Evolutionary conservation across 2,113 vertebrate genomes (phyloP).

Genomic region (Phalacrocorax carbo): DNA sequence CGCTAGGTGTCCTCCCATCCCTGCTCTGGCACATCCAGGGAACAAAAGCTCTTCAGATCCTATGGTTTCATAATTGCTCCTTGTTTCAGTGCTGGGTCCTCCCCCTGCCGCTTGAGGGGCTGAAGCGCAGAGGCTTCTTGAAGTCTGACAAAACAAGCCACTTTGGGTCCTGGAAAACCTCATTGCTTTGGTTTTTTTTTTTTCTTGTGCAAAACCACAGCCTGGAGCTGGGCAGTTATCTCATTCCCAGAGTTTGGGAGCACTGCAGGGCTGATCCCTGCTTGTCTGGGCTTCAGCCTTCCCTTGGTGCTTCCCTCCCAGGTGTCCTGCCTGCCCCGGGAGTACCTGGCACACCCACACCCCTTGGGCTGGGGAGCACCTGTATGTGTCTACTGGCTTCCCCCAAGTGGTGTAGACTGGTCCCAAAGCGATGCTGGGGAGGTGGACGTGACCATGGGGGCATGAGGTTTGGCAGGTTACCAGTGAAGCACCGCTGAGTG

Average conservation of each 20-base stretch:
- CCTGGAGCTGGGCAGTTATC: not conserved
- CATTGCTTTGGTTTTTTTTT: not conserved
- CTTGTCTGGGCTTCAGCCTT: not conserved
- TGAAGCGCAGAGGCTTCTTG: not conserved
- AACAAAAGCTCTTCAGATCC: conserved; percentile 59
- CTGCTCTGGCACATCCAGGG: not conserved
- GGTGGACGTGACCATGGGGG: not conserved
- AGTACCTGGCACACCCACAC: not conserved
- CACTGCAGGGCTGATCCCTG: not conserved
- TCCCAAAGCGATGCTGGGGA: not conserved
- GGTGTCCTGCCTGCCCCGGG: not conserved
- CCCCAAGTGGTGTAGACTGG: not conserved
- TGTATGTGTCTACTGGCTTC: not conserved
- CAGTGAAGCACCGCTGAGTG: not conserved
- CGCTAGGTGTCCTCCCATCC: conserved; percentile 56
- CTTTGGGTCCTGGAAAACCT: not conserved
- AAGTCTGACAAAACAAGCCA: not conserved
- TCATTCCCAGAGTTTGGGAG: not conserved
- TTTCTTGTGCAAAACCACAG: not conserved
- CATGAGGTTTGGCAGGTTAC: not conserved
- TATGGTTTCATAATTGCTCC: not conserved
- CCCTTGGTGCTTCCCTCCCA: not conserved
- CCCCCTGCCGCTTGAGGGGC: not conserved
- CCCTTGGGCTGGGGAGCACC: not conserved
- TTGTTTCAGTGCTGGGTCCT: conserved; percentile 18